A percentile compares a stretch with the other conserved stretches of the same genome.
Evolutionary conservation across 2,797 vertebrate genomes (phyloP).

Genomic region (Phalanger gymnotis): DNA sequence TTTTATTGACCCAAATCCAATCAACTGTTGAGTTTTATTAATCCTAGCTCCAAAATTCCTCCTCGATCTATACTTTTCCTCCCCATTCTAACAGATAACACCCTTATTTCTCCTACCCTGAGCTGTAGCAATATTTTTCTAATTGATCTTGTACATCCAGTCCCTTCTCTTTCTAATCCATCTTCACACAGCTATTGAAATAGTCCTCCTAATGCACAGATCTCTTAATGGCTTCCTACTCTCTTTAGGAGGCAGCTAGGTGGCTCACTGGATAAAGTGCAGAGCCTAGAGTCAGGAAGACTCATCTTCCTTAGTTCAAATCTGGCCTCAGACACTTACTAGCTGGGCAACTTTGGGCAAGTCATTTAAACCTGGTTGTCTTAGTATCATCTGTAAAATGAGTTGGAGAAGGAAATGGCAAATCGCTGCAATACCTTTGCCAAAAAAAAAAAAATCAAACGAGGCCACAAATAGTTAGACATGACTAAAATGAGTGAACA

Average conservation of each 20-base stretch:
- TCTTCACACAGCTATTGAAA: background rate
- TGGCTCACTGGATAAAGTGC: background rate
- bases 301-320: background rate
- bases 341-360: background rate
- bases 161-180: background rate
- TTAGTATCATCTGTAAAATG: background rate
- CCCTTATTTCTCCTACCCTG: background rate
- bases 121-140: background rate
- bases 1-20: background rate
- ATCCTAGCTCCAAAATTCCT: background rate
- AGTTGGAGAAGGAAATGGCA: background rate
- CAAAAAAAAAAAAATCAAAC: background rate
- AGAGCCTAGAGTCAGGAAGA: background rate
- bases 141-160: background rate
- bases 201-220: background rate
- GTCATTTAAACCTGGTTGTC: background rate
- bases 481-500: background rate
- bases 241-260: background rate
- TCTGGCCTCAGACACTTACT: background rate
- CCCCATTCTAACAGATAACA: background rate
- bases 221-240: background rate
- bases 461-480: background rate
- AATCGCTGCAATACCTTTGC: background rate
- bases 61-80: background rate
- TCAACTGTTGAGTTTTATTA: background rate